Base-by-base conservation (phyloP, 2,113 vertebrate genomes). In the Phrynocephalus versicolor region DNA sequence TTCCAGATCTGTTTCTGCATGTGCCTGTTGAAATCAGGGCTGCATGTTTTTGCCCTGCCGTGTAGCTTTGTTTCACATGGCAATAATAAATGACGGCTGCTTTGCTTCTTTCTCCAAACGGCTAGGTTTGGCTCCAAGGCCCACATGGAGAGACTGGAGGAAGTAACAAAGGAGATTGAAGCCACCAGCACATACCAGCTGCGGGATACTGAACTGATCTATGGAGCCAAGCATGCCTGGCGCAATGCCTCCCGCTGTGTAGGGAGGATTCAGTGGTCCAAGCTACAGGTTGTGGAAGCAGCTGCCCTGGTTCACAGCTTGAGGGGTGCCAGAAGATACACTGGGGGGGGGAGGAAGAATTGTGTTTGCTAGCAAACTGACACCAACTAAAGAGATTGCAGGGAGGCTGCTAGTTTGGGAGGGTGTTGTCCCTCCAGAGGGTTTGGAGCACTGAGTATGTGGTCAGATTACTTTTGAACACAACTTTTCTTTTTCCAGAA, bases 231-330 rank as follows among this genome's bases (percentile, higher is more conserved):
- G 89, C 98, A 99, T 0, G 99, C 98, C 89, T 99, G 98, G 99
- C 94, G 99, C 60, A 99, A 99, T 0, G 98, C 99, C 0, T 95
- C 99, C 10, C 97, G 99, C 15, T 99, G 98, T 0, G 98, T 99
- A 0, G 99, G 99, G 83, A 96, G 98, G 92, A 99, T 99, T 91
- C 98, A 99, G 95, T 99, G 99, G 99, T 99, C 99, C 93, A 99
- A 99, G 93, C 96, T 99, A 71, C 98, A 99, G 98, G 99, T 98
- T n/a, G 60, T 77, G 93, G 19, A 1, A 2, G 1, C 6, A 0
- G 23, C 8, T 30, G 51, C 7, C 1, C 10, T 23, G 23, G 1
- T 2, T n/a, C n/a, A 5, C 2, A 3, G 0, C 71, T 71, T 27
- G 1, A 1, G 4, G 25, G 27, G 39, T 6, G 10, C 75, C 16